Conservation (phyloP, 2,888 invertebrate genomes). For the Lithosia quadra region DNA sequence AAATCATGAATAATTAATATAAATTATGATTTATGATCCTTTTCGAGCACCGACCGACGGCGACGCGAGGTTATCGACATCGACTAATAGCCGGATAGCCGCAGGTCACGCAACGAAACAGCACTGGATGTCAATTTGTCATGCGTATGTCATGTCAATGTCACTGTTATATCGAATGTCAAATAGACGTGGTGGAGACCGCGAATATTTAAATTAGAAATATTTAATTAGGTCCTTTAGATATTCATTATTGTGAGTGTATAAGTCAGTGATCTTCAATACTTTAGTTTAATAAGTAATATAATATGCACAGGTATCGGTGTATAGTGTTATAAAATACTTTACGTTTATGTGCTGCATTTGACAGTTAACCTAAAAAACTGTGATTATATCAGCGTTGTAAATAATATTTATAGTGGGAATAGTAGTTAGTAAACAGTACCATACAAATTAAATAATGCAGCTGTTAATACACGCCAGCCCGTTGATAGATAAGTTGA, state of each 20-base stretch:
- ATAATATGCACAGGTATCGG: slow-evolving; percentile 5
- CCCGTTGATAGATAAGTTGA: slow-evolving; percentile 85
- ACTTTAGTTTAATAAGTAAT: slow-evolving; percentile 1
- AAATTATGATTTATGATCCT: too few species aligned
- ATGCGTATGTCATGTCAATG: too few species aligned
- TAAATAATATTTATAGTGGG: slow-evolving; percentile 51
- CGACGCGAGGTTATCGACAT: too few species aligned
- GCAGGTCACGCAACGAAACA: too few species aligned
- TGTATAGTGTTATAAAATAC: slow-evolving; percentile 17
- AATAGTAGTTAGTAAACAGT: slow-evolving; percentile 19
- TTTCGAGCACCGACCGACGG: too few species aligned
- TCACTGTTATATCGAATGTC: slow-evolving; percentile 22
- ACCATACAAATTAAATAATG: slow-evolving; percentile 61
- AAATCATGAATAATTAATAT: too few species aligned
- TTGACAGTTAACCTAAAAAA: slow-evolving; percentile 60
- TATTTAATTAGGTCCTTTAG: neutral
- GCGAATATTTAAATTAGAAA: slow-evolving; percentile 48
- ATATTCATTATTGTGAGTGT: slow-evolving; percentile 7
- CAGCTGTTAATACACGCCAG: slow-evolving; percentile 86
- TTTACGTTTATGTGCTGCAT: slow-evolving; percentile 24
- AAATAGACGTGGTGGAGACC: slow-evolving; percentile 30
- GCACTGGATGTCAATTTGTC: too few species aligned
- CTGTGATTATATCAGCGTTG: slow-evolving; percentile 54
- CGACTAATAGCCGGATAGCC: too few species aligned
- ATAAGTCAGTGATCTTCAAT: slow-evolving; percentile 5